Evolutionary conservation across 1,140 invertebrate species (phyloP).

Genomic region (Ruditapes philippinarum): DNA sequence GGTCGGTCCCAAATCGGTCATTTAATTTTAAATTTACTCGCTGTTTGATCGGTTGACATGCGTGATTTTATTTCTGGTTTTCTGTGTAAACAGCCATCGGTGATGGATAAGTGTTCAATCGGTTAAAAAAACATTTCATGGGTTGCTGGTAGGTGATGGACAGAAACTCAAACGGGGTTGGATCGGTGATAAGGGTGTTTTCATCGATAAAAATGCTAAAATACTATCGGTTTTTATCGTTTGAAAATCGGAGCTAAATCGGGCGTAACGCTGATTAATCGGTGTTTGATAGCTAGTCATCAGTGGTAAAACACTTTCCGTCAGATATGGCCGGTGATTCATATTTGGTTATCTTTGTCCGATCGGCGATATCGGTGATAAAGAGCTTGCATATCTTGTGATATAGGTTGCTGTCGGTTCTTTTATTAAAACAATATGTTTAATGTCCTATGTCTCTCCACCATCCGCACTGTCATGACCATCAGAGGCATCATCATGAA

Average conservation of each 20-base stretch:
- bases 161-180: constrained; percentile 23
- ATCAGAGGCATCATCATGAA: neutral
- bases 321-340: constrained; percentile 33
- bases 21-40: too few relatives aligned
- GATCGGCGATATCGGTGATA: constrained; percentile 38
- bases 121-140: constrained; percentile 13
- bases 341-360: constrained; percentile 30
- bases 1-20: constrained; percentile 29
- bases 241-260: constrained; percentile 43
- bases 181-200: constrained; percentile 50
- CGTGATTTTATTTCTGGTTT: constrained; percentile 38
- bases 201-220: constrained; percentile 47
- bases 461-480: neutral
- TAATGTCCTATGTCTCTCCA: neutral
- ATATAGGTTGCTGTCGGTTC: constrained; percentile 50
- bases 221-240: constrained; percentile 37
- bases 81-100: constrained; percentile 13
- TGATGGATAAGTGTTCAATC: constrained; percentile 40
- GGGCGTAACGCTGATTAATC: constrained; percentile 8
- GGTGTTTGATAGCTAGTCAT: constrained; percentile 31
- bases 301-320: constrained; percentile 43
- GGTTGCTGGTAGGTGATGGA: constrained; percentile 24
- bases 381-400: constrained; percentile 26
- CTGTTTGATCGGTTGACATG: constrained; percentile 29
- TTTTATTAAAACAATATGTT: neutral